Conservation (phyloP, 2,797 vertebrate species). For the Coilia nasus region DNA sequence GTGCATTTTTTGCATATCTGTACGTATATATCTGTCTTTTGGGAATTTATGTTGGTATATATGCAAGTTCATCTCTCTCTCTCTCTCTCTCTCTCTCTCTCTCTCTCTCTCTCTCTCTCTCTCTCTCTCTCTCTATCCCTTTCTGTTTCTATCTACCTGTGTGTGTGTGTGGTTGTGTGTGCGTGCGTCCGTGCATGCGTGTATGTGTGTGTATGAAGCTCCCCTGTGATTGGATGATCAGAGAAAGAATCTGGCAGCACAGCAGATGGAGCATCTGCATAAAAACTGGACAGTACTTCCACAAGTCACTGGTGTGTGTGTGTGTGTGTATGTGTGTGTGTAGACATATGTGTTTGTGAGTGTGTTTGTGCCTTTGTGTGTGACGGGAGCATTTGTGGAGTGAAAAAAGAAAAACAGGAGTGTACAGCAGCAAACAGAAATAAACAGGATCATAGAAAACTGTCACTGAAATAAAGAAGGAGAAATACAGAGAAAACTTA, state of each 20-base stretch:
- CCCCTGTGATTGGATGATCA: conserved; percentile 44
- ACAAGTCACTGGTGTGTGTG: not conserved
- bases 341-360: not conserved
- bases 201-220: not conserved
- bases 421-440: not conserved
- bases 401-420: not conserved
- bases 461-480: not conserved
- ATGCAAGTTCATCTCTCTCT: not conserved
- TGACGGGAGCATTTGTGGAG: not conserved
- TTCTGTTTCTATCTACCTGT: not conserved
- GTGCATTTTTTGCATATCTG: not conserved
- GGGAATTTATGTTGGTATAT: not conserved
- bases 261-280: conserved; percentile 59
- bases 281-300: conserved; percentile 29
- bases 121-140: not conserved
- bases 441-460: not conserved
- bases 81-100: too few relatives aligned
- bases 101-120: too few relatives aligned
- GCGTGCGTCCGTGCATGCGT: not conserved
- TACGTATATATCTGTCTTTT: not conserved
- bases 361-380: not conserved
- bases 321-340: conserved; percentile 5
- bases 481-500: not conserved
- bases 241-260: not conserved
- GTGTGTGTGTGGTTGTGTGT: not conserved